Base-by-base conservation (phyloP, 2,888 invertebrate species). In the Agrochola lychnidis region DNA sequence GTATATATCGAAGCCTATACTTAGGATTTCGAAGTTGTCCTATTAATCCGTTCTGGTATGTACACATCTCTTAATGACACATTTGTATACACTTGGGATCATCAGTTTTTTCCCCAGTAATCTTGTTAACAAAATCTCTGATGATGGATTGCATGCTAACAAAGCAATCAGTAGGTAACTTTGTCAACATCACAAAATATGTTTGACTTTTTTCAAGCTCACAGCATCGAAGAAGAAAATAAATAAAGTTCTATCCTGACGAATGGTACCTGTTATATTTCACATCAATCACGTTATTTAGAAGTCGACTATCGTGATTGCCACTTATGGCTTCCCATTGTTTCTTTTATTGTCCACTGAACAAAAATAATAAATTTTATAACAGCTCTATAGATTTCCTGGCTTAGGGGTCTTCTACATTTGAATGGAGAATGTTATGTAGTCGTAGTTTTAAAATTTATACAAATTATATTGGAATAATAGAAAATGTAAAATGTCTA, bases 261-360 rank as follows among this genome's bases (percentile, higher is more conserved):
- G 64, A 73, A 84, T 84, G 51, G 45, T 78, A 62, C 72, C 68
- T 76, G 80, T 82, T 74, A 77, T 57, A 69, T 81, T 87, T 79
- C 64, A 76, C 81, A 87, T 82, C 70, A 78, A 68, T 88, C 88
- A 87, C 70, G 62, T 78, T 40, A 71, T 77, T 80, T 79, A 51
- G 73, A 25, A 75, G 61, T 48, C 53, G 56, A 63, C 45, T 73
- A 78, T 73, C 73, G 30, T 82, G 75, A 87, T 87, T 84, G 78
- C 85, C 78, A 82, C 87, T 88, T 76, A 82, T 62, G 56, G 51
- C 74, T 73, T 66, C n/a, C 82, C 66, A 85, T 87, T 89, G 85
- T 89, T 81, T 76, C 48, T 66, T 86, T 87, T 85, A 87, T 82
- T 79, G 81, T 22, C 67, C 76, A 75, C 67, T 64, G 76, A 80